Evolutionary conservation across 1,140 invertebrate species (phyloP), one percentile per base, ranked within the genome.

Genomic region (Cataglyphis hispanica): DNA sequence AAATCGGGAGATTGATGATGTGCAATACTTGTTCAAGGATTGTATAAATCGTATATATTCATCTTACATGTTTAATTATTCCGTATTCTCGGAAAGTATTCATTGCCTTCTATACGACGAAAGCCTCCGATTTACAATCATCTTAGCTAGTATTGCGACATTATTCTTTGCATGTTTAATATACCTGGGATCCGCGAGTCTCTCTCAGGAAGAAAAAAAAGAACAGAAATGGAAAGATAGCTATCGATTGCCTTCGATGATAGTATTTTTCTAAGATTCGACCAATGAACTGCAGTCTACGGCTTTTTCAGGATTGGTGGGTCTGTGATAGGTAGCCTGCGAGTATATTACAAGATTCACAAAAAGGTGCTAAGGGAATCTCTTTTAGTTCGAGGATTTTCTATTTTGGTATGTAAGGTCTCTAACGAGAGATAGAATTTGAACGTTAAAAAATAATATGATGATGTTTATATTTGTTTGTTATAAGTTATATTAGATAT

Each of bases 321-420:
- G 83, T 93, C 92, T 93, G 92, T 93, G 91, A 92, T 92, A 91
- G 86, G 85, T 86, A 89, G 88, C 85, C 88, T 91, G 88, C 61
- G 84, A 88, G 84, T 87, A 50, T 50, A 87, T 86, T 87, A 78
- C 89, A 90, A 76, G 61, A 90, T 90, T 90, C 64, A 86, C 84
- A 60, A 86, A 77, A 92, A 89, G 90, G 91, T 91, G 91, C 91
- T 92, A 91, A 77, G 72, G 77, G 27, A 81, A 84, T 86, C 80
- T 87, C 67, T 87, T 85, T 58, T 19, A 78, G 69, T 90, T 87
- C 16, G 61, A 90, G 80, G 53, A 90, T 87, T 87, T 90, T 85
- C 81, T 90, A 90, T 91, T 89, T 89, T 89, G 88, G 58, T 90
- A 87, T 61, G 69, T 89, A 85, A 72, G 80, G 10, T 63, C 43